phyloP scores from a whole-genome alignment of 2,888 invertebrate species.

The Drosophila borborema region DNA sequence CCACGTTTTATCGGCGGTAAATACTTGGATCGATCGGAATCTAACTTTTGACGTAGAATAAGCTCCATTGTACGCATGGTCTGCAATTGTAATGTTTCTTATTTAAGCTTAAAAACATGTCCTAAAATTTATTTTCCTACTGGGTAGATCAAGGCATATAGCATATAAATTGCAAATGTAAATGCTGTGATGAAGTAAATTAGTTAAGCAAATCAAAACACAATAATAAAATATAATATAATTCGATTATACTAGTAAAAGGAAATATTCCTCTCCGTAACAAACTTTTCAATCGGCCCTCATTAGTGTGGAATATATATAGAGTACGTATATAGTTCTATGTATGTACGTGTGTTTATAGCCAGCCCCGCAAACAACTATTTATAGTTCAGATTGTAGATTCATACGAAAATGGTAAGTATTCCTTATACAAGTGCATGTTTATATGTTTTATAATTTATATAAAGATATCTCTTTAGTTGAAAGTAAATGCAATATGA shows the following conservation, averaged over 20 bases:
- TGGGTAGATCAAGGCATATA: conserved; percentile 3
- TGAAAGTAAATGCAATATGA: neutral
- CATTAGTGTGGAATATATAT: conserved; percentile 11
- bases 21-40: conserved; percentile 91
- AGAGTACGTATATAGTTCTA: conserved; percentile 17
- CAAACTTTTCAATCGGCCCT: conserved; percentile 58
- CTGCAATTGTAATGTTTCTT: conserved; percentile 85
- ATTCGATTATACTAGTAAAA: neutral
- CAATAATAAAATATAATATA: neutral
- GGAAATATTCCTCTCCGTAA: conserved; percentile 4
- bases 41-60: conserved; percentile 89
- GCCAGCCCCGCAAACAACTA: conserved; percentile 50
- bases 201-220: conserved; percentile 12
- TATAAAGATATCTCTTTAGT: neutral
- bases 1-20: conserved; percentile 93
- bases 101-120: conserved; percentile 7
- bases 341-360: conserved; percentile 21
- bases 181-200: conserved; percentile 13
- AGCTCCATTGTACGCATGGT: conserved; percentile 91
- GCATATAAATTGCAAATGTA: conserved; percentile 22
- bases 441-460: neutral
- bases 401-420: conserved; percentile 76
- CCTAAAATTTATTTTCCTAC: conserved; percentile 17
- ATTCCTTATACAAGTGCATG: conserved; percentile 19
- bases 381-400: conserved; percentile 60